phyloP scores from a whole-genome alignment of 2,888 invertebrate species.

The Fragum whitleyi region DNA sequence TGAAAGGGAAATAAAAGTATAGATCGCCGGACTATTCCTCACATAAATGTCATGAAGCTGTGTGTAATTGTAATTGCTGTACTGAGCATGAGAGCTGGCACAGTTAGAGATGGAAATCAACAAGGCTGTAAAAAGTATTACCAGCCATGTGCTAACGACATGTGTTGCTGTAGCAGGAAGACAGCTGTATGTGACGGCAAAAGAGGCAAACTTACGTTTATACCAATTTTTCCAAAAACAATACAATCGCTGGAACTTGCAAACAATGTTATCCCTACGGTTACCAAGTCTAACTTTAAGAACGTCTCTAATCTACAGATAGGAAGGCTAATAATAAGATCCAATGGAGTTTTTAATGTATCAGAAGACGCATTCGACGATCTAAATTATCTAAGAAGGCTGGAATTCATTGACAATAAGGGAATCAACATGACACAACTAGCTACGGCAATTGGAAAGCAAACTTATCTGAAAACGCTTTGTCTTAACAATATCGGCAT shows the following conservation, averaged over 20 bases:
- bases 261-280: not conserved
- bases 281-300: not conserved
- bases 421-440: not conserved
- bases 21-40: no score
- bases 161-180: not conserved
- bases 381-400: not conserved
- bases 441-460: not conserved
- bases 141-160: not conserved
- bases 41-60: no score
- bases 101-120: no score
- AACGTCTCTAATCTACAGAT: not conserved
- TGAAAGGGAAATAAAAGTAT: no score
- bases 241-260: not conserved
- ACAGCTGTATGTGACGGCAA: not conserved
- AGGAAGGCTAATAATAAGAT: not conserved
- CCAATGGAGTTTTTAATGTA: not conserved
- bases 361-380: constrained; percentile 2
- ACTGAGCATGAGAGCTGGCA: no score
- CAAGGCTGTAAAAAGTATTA: not conserved
- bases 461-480: not conserved
- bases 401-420: not conserved
- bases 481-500: not conserved
- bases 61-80: no score
- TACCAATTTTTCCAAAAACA: not conserved
- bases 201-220: not conserved